phyloP scores from a whole-genome alignment of 2,888 invertebrate genomes.

The Caenorhabditis virilis region DNA sequence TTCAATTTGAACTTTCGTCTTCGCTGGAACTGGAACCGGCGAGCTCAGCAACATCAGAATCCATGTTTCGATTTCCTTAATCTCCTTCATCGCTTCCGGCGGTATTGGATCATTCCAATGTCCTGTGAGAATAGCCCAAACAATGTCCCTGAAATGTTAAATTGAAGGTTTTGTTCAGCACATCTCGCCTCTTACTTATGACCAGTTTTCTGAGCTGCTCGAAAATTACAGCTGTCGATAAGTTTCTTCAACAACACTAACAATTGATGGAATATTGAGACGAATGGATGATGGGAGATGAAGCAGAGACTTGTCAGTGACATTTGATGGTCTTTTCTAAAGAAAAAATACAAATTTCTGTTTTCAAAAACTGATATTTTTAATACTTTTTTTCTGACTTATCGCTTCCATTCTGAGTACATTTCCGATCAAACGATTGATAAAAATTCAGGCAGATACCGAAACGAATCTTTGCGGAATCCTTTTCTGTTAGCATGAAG shows the following conservation, averaged over 20 bases:
- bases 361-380: neutral
- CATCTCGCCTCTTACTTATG: slow-evolving; percentile 34
- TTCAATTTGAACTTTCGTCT: slow-evolving; percentile 79
- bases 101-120: slow-evolving; percentile 72
- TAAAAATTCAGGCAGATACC: slow-evolving; percentile 95
- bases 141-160: slow-evolving; percentile 82
- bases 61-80: slow-evolving; percentile 98
- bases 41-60: slow-evolving; percentile 91
- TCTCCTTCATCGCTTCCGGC: slow-evolving; percentile 89
- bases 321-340: slow-evolving; percentile 35
- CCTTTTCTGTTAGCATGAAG: slow-evolving; percentile 92
- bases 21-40: slow-evolving; percentile 96
- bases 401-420: slow-evolving; percentile 4
- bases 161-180: too few relatives aligned
- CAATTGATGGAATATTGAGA: slow-evolving; percentile 96
- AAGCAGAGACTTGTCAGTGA: slow-evolving; percentile 95
- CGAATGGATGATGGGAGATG: slow-evolving; percentile 98
- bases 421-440: slow-evolving; percentile 45
- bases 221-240: slow-evolving; percentile 96
- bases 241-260: slow-evolving; percentile 91
- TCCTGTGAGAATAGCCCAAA: slow-evolving; percentile 89
- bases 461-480: slow-evolving; percentile 89
- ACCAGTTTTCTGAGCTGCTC: slow-evolving; percentile 45
- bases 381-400: slow-evolving; percentile 3
- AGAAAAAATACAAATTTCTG: neutral